Percentiles rank a stretch among this genome's conserved stretches.
Conservation (phyloP, 53 echinoderm and acorn worm genomes). For the Mesocentrotus franciscanus region DNA sequence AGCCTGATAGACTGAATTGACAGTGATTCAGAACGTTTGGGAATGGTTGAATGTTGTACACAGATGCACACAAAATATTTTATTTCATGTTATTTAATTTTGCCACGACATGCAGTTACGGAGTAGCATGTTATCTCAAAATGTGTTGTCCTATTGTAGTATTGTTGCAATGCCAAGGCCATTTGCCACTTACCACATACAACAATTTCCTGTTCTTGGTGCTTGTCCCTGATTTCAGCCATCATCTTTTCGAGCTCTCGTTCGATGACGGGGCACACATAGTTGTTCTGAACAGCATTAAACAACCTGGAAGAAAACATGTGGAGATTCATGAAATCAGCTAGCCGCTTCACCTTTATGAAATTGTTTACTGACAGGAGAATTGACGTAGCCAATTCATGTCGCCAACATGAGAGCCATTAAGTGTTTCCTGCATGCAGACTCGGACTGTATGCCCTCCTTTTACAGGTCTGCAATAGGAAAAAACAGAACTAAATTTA, state of each 20-base stretch:
- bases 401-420: too few relatives aligned
- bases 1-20: too few relatives aligned
- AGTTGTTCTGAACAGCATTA: not conserved
- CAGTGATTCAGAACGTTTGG: too few relatives aligned
- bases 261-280: not conserved
- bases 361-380: constrained; percentile 7
- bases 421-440: not conserved
- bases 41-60: too few relatives aligned
- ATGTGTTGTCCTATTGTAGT: not conserved
- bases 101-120: not conserved
- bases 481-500: too few relatives aligned
- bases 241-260: not conserved
- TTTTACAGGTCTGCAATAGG: too few relatives aligned
- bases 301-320: not conserved
- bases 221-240: not conserved
- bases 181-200: too few relatives aligned
- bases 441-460: too few relatives aligned
- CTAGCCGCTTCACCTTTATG: not conserved
- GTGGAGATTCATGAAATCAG: not conserved
- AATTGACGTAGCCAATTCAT: not conserved
- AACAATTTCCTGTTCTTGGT: too few relatives aligned
- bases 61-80: not conserved
- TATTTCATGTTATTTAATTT: not conserved
- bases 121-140: not conserved
- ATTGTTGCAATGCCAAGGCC: not conserved